Conservation (phyloP, 2,113 vertebrate species). For the Protomyctophum bolini region DNA sequence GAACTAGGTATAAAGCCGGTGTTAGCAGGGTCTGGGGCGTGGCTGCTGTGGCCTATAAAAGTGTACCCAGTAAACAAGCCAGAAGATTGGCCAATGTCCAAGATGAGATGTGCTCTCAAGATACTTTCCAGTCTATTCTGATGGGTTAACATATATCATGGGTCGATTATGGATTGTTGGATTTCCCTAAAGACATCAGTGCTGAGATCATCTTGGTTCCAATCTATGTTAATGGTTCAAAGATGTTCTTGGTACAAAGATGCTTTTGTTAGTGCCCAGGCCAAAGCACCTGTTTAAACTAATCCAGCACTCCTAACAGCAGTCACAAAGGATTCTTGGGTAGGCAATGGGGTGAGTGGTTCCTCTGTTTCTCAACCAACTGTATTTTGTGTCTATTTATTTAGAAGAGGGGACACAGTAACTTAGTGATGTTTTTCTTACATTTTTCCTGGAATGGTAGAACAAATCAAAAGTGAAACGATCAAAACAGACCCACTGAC, state of each 20-base stretch:
- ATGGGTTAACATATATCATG: constrained; percentile 20
- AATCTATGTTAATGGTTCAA: constrained; percentile 23
- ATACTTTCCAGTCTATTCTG: constrained; percentile 64
- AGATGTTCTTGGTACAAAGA: constrained; percentile 19
- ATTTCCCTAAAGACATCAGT: constrained; percentile 35
- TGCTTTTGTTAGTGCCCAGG: constrained; percentile 26
- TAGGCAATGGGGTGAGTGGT: constrained; percentile 75
- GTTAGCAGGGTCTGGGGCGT: constrained; percentile 31
- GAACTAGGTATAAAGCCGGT: background rate
- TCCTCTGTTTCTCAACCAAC: constrained; percentile 83
- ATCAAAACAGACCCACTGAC: constrained; percentile 76
- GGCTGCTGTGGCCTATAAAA: constrained; percentile 39
- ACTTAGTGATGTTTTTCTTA: constrained; percentile 89
- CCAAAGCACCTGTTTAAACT: constrained; percentile 29
- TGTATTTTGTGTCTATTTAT: constrained; percentile 86
- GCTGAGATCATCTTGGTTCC: constrained; percentile 37
- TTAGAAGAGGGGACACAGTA: constrained; percentile 85
- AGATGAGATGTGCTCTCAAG: constrained; percentile 58
- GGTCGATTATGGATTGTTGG: constrained; percentile 12
- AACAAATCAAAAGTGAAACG: constrained; percentile 76
- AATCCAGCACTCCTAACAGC: constrained; percentile 46
- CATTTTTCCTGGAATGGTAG: constrained; percentile 87
- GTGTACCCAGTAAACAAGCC: constrained; percentile 37
- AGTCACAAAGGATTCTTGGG: constrained; percentile 64
- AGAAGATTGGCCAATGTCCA: constrained; percentile 49